Base-by-base conservation (phyloP, 2,797 vertebrate genomes). In the Macropodus opercularis region DNA sequence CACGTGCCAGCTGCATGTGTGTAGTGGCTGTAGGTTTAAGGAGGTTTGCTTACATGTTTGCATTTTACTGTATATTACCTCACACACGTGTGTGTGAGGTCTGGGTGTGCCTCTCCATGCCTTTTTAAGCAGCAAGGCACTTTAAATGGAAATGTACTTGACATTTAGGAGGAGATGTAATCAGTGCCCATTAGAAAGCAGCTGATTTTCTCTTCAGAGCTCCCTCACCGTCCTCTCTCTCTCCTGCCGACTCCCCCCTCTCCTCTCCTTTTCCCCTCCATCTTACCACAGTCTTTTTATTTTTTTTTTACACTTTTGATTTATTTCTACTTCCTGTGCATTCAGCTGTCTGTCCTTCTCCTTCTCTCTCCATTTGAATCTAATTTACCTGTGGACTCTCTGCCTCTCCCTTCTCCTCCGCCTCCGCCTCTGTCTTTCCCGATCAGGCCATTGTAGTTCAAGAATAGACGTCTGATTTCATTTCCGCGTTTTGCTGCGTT, bases 141-240 rank as follows among this genome's bases (percentile, higher is more conserved):
- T 96, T 93, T 95, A 95, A 95, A 96, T 96, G 95, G 93, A 96
- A 96, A 96, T 95, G 91, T 89, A 92, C 92, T 96, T 95, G 94
- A 95, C 94, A 92, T 95, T 95, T 96, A 93, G 93, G 90, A 94
- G 90, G 92, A 92, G 89, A 90, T 94, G 88, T 94, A 94, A 96
- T 96, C 93, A 95, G 94, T 79, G 69, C 89, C 79, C 89, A 92
- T 95, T 95, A 94, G 90, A 93, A 94, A 94, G 93, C 94, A 92
- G 90, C 86, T 94, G 93, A 94, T 94, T 91, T 91, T 87, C 89
- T 82, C 87, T 91, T 77, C 75, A 85, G 69, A 77, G 60, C 67
- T 74, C 58, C 60, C 77, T 71, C 66, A 38, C 32, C 21, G n/a
- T 64, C 61, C 52, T 54, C 67, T 54, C 61, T 54, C 38, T 57